Evolutionary conservation across 2,797 vertebrate genomes (phyloP).

Genomic region (Emys orbicularis): DNA sequence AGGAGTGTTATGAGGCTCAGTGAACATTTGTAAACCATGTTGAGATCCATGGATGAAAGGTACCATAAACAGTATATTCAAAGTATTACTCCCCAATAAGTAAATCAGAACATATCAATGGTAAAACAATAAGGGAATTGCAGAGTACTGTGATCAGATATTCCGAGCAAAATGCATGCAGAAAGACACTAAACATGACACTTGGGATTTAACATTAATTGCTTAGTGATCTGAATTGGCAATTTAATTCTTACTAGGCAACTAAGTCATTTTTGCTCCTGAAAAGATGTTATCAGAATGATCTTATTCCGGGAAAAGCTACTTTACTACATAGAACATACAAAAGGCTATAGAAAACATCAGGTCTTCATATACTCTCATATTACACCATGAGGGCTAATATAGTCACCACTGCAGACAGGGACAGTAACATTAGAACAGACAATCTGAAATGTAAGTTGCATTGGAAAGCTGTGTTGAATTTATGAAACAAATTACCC

Average conservation of each 20-base stretch:
- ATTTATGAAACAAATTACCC: background rate
- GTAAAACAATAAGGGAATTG: background rate
- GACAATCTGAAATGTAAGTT: background rate
- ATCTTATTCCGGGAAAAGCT: background rate
- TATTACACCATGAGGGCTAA: background rate
- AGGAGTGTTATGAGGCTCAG: background rate
- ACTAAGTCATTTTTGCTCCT: background rate
- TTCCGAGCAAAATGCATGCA: background rate
- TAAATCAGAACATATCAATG: background rate
- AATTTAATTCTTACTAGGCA: background rate
- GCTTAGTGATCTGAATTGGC: background rate
- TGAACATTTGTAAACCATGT: background rate
- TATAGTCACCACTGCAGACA: background rate
- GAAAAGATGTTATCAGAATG: background rate
- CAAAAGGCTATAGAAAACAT: background rate
- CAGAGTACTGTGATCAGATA: background rate
- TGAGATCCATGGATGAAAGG: background rate
- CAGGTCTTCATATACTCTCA: background rate
- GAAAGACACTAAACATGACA: background rate
- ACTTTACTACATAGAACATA: background rate
- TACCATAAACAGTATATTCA: background rate
- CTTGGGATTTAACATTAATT: background rate
- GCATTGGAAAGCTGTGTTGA: background rate
- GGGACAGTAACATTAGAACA: background rate
- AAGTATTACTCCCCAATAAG: background rate